Conservation (phyloP, 2,113 vertebrate species). For the Tragelaphus buxtoni region DNA sequence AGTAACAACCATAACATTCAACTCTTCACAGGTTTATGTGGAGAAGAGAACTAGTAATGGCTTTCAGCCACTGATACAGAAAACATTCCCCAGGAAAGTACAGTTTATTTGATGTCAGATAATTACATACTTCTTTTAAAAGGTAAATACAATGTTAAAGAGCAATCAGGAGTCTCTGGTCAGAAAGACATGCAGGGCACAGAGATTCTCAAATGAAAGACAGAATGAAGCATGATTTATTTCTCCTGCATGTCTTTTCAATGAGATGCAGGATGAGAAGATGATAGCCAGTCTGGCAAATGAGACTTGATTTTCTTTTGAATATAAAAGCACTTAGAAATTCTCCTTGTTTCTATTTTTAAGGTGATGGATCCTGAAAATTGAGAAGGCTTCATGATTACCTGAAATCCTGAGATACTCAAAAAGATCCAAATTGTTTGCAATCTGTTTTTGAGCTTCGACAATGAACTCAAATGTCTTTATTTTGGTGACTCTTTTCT, state of each 20-base stretch:
- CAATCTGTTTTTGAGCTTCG: not conserved
- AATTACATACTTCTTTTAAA: slow-evolving; percentile 34
- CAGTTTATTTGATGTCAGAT: slow-evolving; percentile 26
- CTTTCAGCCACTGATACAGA: not conserved
- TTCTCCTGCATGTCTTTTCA: slow-evolving; percentile 4
- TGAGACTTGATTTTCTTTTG: slow-evolving; percentile 45
- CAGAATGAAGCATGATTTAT: not conserved
- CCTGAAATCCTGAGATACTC: slow-evolving; percentile 20
- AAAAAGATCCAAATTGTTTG: not conserved
- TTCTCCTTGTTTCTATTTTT: slow-evolving; percentile 43
- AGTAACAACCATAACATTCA: slow-evolving; percentile 7
- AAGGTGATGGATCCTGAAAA: slow-evolving; percentile 31
- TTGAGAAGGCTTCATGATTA: not conserved
- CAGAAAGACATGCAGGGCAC: not conserved
- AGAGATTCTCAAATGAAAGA: slow-evolving; percentile 13
- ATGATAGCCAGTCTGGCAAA: slow-evolving; percentile 38
- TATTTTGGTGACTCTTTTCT: not conserved
- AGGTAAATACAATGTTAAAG: slow-evolving; percentile 28
- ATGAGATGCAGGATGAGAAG: slow-evolving; percentile 30
- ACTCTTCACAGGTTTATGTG: slow-evolving; percentile 19
- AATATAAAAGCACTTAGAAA: slow-evolving; percentile 36
- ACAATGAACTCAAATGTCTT: not conserved
- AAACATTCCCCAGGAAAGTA: not conserved
- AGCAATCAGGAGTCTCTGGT: slow-evolving; percentile 11
- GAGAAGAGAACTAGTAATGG: not conserved